Conservation (phyloP, 2,113 vertebrate genomes). For the Albula glossodonta region DNA sequence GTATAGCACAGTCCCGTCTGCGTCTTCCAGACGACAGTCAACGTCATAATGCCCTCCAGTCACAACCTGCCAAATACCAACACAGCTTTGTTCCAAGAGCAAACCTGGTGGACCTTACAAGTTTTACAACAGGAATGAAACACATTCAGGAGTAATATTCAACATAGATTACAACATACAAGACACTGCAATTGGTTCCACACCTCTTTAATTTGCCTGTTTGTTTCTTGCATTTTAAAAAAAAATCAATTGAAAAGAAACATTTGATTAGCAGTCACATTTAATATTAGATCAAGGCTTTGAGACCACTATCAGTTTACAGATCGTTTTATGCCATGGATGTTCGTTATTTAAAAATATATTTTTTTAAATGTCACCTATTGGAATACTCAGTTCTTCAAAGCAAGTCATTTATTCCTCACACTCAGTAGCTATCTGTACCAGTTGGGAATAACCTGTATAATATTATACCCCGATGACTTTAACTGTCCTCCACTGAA, state of each 20-base stretch:
- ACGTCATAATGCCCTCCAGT: slow-evolving; percentile 98
- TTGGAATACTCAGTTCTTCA: no score
- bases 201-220: no score
- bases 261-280: neutral
- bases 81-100: neutral
- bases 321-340: neutral
- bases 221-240: no score
- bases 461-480: neutral
- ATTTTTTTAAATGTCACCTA: no score
- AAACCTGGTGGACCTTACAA: neutral
- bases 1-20: slow-evolving; percentile 85
- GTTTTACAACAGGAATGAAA: neutral
- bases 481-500: neutral
- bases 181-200: neutral
- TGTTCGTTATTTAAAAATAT: no score
- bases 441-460: neutral
- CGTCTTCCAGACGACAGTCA: slow-evolving; percentile 92
- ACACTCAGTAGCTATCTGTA: neutral
- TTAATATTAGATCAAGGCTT: neutral
- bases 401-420: neutral
- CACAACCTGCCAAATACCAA: slow-evolving; percentile 77
- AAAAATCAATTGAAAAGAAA: neutral
- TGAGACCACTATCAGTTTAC: neutral
- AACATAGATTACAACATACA: neutral
- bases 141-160: neutral